A percentile compares a stretch with the other conserved stretches of the same genome.
phyloP scores from a whole-genome alignment of 2,797 vertebrate species.

The Lithobates sylvaticus region DNA sequence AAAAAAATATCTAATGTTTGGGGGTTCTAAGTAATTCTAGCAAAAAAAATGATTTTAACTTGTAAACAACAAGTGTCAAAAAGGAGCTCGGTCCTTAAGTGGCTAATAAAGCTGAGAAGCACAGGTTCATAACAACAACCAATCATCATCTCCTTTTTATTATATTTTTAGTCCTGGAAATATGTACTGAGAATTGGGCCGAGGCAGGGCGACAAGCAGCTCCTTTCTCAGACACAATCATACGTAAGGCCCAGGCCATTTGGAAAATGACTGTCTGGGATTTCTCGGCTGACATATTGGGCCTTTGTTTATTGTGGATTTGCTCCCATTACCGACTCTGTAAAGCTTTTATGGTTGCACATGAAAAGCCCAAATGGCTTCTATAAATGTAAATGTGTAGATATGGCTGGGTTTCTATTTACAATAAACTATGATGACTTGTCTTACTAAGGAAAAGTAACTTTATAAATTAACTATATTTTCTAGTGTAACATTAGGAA shows the following conservation, averaged over 20 bases:
- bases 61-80: too few species aligned
- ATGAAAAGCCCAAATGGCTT: slow-evolving; percentile 1
- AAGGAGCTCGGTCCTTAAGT: too few species aligned
- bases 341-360: slow-evolving; percentile 21
- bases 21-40: too few species aligned
- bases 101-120: too few species aligned
- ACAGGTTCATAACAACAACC: too few species aligned
- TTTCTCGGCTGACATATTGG: neutral
- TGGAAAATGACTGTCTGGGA: neutral
- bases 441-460: slow-evolving; percentile 2
- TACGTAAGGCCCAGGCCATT: neutral
- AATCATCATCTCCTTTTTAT: neutral
- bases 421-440: slow-evolving; percentile 3
- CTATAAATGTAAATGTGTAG: slow-evolving; percentile 7
- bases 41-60: too few species aligned
- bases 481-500: neutral
- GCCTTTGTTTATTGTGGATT: neutral
- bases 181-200: neutral
- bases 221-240: too few species aligned
- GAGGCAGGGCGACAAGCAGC: neutral
- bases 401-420: neutral
- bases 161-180: neutral
- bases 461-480: neutral
- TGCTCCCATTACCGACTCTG: neutral
- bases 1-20: too few species aligned